Conservation (phyloP, 2,888 invertebrate species). For the Homarus gammarus region DNA sequence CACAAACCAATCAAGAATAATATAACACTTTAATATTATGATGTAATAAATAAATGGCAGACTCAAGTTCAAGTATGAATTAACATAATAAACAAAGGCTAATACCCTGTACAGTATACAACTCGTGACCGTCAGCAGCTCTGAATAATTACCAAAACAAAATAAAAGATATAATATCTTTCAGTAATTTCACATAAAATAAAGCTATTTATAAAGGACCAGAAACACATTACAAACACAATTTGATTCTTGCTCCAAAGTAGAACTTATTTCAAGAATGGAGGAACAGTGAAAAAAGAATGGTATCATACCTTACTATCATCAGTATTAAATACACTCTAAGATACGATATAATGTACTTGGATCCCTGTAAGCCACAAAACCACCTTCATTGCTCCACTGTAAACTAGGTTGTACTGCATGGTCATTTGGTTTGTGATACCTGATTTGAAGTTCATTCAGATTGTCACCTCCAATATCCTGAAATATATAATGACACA, state of each 20-base stretch:
- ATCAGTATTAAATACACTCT: constrained; percentile 27
- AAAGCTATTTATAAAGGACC: not conserved
- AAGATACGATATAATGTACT: constrained; percentile 25
- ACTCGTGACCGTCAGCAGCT: too few species aligned
- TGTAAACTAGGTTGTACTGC: constrained; percentile 13
- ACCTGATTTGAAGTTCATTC: constrained; percentile 44
- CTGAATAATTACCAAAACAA: too few species aligned
- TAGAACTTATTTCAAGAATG: not conserved
- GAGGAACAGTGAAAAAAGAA: not conserved
- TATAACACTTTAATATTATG: too few species aligned
- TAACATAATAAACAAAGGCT: too few species aligned
- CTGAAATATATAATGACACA: constrained; percentile 22
- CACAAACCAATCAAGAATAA: too few species aligned
- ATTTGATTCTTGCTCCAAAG: not conserved
- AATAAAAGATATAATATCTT: too few species aligned
- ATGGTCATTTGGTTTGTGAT: constrained; percentile 50
- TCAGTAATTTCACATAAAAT: too few species aligned
- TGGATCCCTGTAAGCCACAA: constrained; percentile 52
- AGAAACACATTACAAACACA: not conserved
- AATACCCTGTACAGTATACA: too few species aligned
- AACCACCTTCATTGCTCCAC: constrained; percentile 59
- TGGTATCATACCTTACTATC: too few species aligned
- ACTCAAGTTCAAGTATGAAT: too few species aligned
- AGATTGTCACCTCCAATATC: constrained; percentile 13
- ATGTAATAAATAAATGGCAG: too few species aligned